A percentile compares a stretch with the other conserved stretches of the same genome.
Conservation (phyloP, 2,113 vertebrate species). For the Dipodomys spectabilis region DNA sequence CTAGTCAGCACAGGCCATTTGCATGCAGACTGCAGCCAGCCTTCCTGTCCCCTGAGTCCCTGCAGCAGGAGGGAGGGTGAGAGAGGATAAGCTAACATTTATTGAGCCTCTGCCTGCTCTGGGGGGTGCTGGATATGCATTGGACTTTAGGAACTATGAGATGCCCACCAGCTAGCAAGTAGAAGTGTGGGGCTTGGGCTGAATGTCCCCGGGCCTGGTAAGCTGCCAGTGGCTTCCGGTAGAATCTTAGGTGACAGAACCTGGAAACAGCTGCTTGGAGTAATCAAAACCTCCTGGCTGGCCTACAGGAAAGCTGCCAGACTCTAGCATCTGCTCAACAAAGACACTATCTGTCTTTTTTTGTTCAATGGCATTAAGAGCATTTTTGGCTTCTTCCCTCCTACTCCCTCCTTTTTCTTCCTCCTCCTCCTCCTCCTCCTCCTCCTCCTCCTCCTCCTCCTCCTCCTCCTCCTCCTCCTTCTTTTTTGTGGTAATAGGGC, state of each 20-base stretch:
- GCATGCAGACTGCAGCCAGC: background rate
- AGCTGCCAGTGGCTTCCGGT: background rate
- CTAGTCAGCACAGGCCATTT: background rate
- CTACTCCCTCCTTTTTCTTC: too few relatives aligned
- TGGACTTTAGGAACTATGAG: background rate
- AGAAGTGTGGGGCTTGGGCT: background rate
- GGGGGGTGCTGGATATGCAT: background rate
- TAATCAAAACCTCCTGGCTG: background rate
- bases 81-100: background rate
- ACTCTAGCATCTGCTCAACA: constrained; percentile 32
- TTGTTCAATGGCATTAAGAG: background rate
- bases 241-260: background rate
- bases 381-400: background rate
- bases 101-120: background rate
- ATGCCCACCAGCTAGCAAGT: background rate
- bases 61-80: background rate
- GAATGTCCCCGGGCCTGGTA: background rate
- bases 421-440: too few relatives aligned
- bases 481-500: too few relatives aligned
- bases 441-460: too few relatives aligned
- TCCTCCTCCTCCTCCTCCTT: too few relatives aligned
- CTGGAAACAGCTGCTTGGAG: background rate
- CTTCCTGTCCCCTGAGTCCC: background rate
- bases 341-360: constrained; percentile 52
- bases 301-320: background rate